Percentiles rank a stretch among this genome's conserved stretches.
Conservation (phyloP, 2,797 vertebrate species). For the Picus viridis region DNA sequence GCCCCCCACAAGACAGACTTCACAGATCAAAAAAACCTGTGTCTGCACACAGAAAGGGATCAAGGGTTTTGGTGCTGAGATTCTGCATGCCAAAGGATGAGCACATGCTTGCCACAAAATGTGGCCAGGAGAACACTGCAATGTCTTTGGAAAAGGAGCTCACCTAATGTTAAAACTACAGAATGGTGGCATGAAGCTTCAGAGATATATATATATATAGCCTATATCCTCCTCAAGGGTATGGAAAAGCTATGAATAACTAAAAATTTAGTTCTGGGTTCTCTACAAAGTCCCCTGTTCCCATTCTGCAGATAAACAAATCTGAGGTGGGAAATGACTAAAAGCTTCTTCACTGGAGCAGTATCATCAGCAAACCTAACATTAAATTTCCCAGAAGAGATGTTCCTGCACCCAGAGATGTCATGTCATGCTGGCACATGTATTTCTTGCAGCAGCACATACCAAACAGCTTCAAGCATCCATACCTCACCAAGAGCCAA, state of each 20-base stretch:
- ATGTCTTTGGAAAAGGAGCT: not conserved
- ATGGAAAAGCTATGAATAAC: constrained; percentile 8
- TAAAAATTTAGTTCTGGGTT: not conserved
- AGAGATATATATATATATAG: constrained; percentile 10
- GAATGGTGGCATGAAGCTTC: constrained; percentile 1
- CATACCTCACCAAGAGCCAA: not conserved
- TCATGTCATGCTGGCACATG: not conserved
- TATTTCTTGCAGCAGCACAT: not conserved
- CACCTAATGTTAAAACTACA: not conserved
- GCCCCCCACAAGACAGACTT: not conserved
- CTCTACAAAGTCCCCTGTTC: not conserved
- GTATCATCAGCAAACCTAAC: not conserved
- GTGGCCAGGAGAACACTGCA: not conserved
- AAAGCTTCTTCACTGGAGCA: not conserved
- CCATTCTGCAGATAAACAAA: constrained; percentile 2
- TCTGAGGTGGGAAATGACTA: not conserved
- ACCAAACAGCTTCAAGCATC: not conserved
- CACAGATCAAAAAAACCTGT: not conserved
- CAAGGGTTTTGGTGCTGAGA: not conserved
- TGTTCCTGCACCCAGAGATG: not conserved
- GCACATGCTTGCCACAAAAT: not conserved
- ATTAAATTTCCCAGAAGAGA: not conserved
- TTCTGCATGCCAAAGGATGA: not conserved
- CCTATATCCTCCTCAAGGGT: not conserved
- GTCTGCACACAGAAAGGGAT: not conserved